phyloP scores from a whole-genome alignment of 2,113 vertebrate genomes.

The Pseudopodoces humilis region DNA sequence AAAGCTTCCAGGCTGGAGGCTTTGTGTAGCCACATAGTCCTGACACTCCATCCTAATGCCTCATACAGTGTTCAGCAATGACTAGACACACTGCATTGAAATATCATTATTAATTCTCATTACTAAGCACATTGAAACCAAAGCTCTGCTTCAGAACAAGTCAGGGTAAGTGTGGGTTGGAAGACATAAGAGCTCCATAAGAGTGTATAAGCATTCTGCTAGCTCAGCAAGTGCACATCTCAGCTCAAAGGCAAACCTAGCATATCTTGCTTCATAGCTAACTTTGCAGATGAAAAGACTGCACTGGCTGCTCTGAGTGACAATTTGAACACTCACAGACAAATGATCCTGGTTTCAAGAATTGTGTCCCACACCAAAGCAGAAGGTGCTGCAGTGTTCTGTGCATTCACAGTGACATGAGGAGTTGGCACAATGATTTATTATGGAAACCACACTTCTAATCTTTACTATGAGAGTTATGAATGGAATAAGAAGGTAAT shows the following conservation, averaged over 20 bases:
- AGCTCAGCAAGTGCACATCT: not conserved
- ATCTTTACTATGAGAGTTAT: not conserved
- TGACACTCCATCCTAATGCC: not conserved
- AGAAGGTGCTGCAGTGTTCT: not conserved
- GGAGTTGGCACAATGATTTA: not conserved
- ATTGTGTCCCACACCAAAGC: not conserved
- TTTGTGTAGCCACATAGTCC: not conserved
- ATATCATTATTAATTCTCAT: not conserved
- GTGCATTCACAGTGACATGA: accelerated
- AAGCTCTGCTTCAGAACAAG: not conserved
- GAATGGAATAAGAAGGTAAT: not conserved
- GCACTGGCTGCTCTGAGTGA: not conserved
- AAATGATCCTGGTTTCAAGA: not conserved
- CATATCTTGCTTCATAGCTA: not conserved
- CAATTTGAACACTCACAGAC: not conserved
- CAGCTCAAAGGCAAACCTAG: not conserved
- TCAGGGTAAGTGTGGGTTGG: accelerated
- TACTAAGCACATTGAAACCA: not conserved
- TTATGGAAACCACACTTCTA: accelerated
- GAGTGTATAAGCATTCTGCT: not conserved
- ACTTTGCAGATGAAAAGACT: not conserved
- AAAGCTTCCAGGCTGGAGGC: not conserved
- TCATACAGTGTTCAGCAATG: not conserved
- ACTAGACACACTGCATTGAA: not conserved
- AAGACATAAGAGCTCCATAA: not conserved